Evolutionary conservation across 2,113 vertebrate genomes (phyloP), one percentile per base, ranked within the genome.

Genomic region (Erpornis zantholeuca): DNA sequence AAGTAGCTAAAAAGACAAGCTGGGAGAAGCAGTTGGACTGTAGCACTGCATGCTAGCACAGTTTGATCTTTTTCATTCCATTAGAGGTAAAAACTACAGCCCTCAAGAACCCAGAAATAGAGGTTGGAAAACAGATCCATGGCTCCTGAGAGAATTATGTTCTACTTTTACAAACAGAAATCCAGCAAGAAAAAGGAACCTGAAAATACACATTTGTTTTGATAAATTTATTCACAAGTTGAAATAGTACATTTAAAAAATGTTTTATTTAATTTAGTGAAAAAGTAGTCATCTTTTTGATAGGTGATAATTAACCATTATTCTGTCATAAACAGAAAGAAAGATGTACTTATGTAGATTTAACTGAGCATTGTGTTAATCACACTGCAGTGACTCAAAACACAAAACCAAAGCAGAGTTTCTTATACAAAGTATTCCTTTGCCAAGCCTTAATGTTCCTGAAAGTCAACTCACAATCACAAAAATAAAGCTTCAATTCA

Each of bases 321-420:
- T 96, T 95, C 97, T 98, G 97, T 97, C 97, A 97, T 93, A 98
- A 97, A 97, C 96, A 97, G 97, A 97, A 97, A 97, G 97, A 94
- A 96, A 95, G 96, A 96, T 91, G 93, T 94, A 94, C 82, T 96
- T 60, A 59, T 57, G 80, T 80, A 85, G 91, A 92, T 94, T 98
- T 96, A 97, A 96, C 94, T 95, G 66, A 90, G 92, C 88, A 75
- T 81, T 95, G 81, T 92, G 94, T 96, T 97, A 98, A 97, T 98
- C 96, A 98, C 96, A 98, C 94, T 93, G 94, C 97, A 97, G 85
- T 91, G 90, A 96, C 80, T 97, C 97, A 97, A 96, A 95, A 96
- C 56, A 96, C 79, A 97, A 97, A 97, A 93, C 85, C 91, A 86
- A 94, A 61, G 56, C 68, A 38, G 70, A 84, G 92, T 93, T 98